Conservation (phyloP, 1,140 invertebrate species). For the Goniozus legneri region DNA sequence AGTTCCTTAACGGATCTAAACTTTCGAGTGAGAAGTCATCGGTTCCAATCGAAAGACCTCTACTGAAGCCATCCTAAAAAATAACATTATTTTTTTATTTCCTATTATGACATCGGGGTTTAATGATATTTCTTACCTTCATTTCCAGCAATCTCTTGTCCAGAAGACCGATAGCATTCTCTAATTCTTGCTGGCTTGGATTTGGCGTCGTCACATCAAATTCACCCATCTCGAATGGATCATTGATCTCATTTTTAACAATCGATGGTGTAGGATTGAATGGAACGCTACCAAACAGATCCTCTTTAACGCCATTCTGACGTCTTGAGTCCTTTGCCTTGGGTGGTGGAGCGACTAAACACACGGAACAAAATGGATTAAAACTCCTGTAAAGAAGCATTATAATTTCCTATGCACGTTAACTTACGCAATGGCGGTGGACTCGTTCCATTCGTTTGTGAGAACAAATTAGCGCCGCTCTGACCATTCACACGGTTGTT, state of each 20-base stretch:
- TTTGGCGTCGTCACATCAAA: constrained; percentile 58
- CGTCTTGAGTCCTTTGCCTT: constrained; percentile 71
- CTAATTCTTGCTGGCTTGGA: constrained; percentile 58
- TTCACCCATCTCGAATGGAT: constrained; percentile 78
- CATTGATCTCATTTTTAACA: constrained; percentile 49
- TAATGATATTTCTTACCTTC: constrained; percentile 65
- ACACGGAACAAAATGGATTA: constrained; percentile 9
- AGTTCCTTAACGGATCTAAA: constrained; percentile 70
- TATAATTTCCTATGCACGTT: no score
- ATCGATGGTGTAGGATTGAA: constrained; percentile 55
- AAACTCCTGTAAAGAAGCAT: not conserved
- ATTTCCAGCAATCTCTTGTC: constrained; percentile 79
- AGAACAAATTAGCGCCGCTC: constrained; percentile 41
- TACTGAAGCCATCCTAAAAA: constrained; percentile 76
- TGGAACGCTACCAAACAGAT: constrained; percentile 59
- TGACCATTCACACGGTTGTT: constrained; percentile 50
- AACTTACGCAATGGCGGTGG: constrained; percentile 65
- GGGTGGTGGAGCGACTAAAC: constrained; percentile 75
- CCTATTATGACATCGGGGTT: not conserved
- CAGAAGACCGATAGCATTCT: constrained; percentile 70
- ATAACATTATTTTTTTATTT: constrained; percentile 12
- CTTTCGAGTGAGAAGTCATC: constrained; percentile 85
- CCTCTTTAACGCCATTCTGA: constrained; percentile 55
- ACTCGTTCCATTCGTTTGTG: constrained; percentile 44
- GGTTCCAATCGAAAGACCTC: constrained; percentile 72